These are phyloP conservation scores for Pectinophora gossypiella DNA, from an alignment of 1,140 invertebrate species.

Conservation along the genomic window DNA sequence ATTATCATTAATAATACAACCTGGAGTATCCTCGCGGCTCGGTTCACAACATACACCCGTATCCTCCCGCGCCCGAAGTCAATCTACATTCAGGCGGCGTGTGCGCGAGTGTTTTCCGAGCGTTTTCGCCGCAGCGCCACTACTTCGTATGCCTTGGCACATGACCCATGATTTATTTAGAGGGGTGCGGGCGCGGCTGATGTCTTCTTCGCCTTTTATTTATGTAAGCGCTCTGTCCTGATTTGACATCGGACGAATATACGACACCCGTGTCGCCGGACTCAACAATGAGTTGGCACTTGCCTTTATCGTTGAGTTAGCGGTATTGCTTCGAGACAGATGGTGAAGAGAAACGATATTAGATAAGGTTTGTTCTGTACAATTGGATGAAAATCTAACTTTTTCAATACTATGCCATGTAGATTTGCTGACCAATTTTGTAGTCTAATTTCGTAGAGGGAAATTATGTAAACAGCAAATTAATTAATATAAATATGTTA, in stretches of 20 bases:
- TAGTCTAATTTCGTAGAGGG: too few species aligned
- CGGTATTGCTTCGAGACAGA: too few species aligned
- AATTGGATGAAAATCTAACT: too few species aligned
- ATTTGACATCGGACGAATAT: slow-evolving; percentile 28
- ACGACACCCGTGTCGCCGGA: not conserved
- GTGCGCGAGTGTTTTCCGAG: slow-evolving; percentile 51
- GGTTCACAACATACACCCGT: not conserved
- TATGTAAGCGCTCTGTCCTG: slow-evolving; percentile 29
- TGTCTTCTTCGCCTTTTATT: slow-evolving; percentile 26
- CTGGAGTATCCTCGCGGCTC: too few species aligned
- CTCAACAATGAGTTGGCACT: not conserved
- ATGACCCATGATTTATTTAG: slow-evolving; percentile 54
- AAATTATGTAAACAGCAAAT: too few species aligned
- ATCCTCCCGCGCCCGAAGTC: slow-evolving; percentile 2
- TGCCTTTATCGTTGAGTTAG: too few species aligned
- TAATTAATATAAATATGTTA: too few species aligned
- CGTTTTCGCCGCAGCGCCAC: slow-evolving; percentile 41
- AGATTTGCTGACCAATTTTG: too few species aligned
- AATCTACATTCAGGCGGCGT: slow-evolving; percentile 46
- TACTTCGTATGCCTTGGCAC: slow-evolving; percentile 26
- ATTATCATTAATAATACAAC: too few species aligned
- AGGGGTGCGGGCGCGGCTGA: slow-evolving; percentile 18
- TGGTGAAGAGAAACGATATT: too few species aligned
- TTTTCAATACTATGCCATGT: too few species aligned
- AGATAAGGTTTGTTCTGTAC: too few species aligned